Base-by-base conservation (phyloP, 2,113 vertebrate species). In the Etia nguti region DNA sequence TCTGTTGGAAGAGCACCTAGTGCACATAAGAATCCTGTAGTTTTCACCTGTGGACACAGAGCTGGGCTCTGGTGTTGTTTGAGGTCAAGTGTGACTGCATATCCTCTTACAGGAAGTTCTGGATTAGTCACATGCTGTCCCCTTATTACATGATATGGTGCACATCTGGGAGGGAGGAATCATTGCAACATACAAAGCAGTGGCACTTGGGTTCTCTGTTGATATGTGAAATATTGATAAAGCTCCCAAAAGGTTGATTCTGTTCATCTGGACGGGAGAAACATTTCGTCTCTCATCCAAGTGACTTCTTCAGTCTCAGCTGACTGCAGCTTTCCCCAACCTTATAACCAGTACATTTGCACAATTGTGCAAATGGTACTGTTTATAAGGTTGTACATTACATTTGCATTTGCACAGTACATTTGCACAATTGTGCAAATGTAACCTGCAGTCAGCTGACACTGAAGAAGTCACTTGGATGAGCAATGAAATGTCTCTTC, bases 391-490 rank as follows among this genome's bases (percentile, higher is more conserved):
- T 59, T 59, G 56, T 59, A 59, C 13, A 59, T 16, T 59, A 29
- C 56, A 59, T 29, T 59, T 29, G 56, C 13, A 59, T 59, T 59
- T 59, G 56, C 24, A 59, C 24, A 57, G 12, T 57, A 5, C 55
- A 57, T 26, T 57, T 29, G 7, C 24, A 56, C 12, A 57, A 57
- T 29, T 59, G 13, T 59, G 56, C 24, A 57, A 26, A 29, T 60
- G 57, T 31, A 60, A 60, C 57, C 16, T 60, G 57, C 57, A 60
- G 57, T 34, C 29, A 60, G 29, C 57, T 60, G 57, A 60, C 29
- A 60, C 2, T 20, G 29, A 60, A 60, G 9, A 60, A 60, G 29
- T 60, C 57, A 60, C 57, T 60, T 60, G 29, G 29, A 60, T 60
- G 29, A 34, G 29, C 20, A 4, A 29, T 4, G 29, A 62, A 62